Evolutionary conservation across 2,797 vertebrate genomes (phyloP), one percentile per base, ranked within the genome.

Genomic region (Gymnocypris eckloni): DNA sequence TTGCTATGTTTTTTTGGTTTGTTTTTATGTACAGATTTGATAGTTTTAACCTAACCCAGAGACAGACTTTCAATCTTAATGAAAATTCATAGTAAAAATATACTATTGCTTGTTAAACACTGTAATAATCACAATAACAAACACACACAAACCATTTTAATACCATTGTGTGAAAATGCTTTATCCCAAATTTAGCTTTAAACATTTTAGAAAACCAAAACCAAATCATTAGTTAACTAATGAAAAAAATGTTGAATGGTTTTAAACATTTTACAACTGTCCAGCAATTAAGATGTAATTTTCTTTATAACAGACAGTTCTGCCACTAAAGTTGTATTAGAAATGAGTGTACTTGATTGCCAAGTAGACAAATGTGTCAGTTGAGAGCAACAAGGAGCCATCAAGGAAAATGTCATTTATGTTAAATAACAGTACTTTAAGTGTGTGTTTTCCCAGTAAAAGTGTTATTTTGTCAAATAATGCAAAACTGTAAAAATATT

Each of bases 381-480:
- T 39, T 54, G 37, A 56, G 50, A 77, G 73, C 50, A 77, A 22
- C 56, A 10, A 39, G 37, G 20, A 56, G 6, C 33, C 28, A 77
- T 77, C 37, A 56, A 52, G 20, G 6, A 56, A 56, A 56, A 39
- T n/a, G 4, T 56, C 0, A 33, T 18, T 48, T 48, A 16, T 73
- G 71, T 50, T 75, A 52, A 52, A 76, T 76, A 56, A 22, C 20
- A 39, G 20, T n/a, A 56, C 11, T 56, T 56, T 77, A 52, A 77
- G n/a, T 77, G 12, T 39, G 28, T 11, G 3, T 22, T 12, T 76
- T 76, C 13, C 50, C 28, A 76, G 73, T 39, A 77, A 39, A 37
- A 10, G 28, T 54, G 20, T 22, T 39, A 13, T 76, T 56, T 54
- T 39, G 28, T 37, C 20, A 39, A 56, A 39, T 77, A 22, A 39